Base-by-base conservation (phyloP, 2,797 vertebrate genomes). In the Notamacropus eugenii region DNA sequence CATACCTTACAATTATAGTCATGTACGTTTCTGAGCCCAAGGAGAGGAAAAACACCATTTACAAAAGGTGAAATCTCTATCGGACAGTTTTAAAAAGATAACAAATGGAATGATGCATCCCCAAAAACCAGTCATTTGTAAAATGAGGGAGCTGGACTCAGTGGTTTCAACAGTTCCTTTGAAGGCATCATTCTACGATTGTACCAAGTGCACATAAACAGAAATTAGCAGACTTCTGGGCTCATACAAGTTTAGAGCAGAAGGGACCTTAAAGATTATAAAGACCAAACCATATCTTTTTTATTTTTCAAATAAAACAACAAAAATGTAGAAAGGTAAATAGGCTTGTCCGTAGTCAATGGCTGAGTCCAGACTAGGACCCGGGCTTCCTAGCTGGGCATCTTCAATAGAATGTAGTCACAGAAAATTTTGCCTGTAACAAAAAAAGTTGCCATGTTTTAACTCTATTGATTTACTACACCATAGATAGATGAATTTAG, bases 381-480 rank as follows among this genome's bases (percentile, higher is more conserved):
- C 24, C 1, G 0, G 24, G 22, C 74, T 50, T 87, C 40, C 24
- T 46, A 87, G 9, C 3, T 12, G 40, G 40, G 40, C 24, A 50
- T 87, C 40, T 11, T 92, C 12, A 92, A 29, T 91, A 10, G 91
- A 74, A 54, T 54, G 29, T 12, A 92, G 22, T 91, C 29, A 95
- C 22, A 92, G n/a, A 94, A 95, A 93, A 82, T 46, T 34, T 95
- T 40, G 46, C 55, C 46, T 92, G 16, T 82, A 57, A 90, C 58
- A 90, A 93, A 90, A 46, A 87, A 0, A 3, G 55, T 94, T 46
- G 3, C 74, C 31, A 90, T 90, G 31, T 95, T 93, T 90, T 91
- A 94, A 95, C 90, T 58, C 24, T 67, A 0, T 28, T 91, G 40
- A 55, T 95, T 95, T 91, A 12, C 52, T 93, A 92, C 96, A 91